These are phyloP conservation scores for Heliconius hewitsoni DNA, from an alignment of 1,140 invertebrate species.

Conservation along the genomic window DNA sequence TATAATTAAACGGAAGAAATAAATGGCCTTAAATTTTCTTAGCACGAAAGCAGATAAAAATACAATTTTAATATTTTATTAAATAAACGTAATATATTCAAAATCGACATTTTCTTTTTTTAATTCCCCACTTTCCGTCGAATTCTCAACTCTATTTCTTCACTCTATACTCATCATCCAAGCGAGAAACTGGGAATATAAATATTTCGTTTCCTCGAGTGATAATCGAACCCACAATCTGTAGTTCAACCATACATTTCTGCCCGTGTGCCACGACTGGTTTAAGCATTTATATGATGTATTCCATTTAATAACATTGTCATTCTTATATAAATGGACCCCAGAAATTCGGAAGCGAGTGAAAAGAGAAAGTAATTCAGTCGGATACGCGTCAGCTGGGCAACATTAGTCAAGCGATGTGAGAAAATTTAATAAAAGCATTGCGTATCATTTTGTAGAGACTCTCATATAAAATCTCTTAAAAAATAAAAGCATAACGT, in stretches of 20 bases:
- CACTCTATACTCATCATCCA: too few relatives aligned
- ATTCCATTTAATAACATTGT: slow-evolving; percentile 5
- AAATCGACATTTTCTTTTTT: too few relatives aligned
- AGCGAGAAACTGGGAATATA: too few relatives aligned
- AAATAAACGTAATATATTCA: not conserved
- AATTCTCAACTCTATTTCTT: too few relatives aligned
- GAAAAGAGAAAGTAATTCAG: slow-evolving; percentile 66
- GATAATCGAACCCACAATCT: too few relatives aligned
- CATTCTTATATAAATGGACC: slow-evolving; percentile 4
- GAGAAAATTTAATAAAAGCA: slow-evolving; percentile 78
- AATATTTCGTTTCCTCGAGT: too few relatives aligned
- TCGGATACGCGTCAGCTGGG: slow-evolving; percentile 72
- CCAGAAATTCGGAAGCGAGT: slow-evolving; percentile 39
- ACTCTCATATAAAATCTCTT: slow-evolving; percentile 15
- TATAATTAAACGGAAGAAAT: not conserved
- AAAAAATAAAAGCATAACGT: too few relatives aligned
- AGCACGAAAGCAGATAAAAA: not conserved
- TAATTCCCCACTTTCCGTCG: too few relatives aligned
- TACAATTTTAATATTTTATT: too few relatives aligned
- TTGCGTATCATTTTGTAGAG: slow-evolving; percentile 57
- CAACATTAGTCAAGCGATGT: slow-evolving; percentile 75
- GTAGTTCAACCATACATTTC: not conserved
- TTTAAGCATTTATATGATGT: not conserved
- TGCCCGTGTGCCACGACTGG: too few relatives aligned
- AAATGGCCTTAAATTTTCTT: not conserved